These are phyloP conservation scores for Glaucidium brasilianum DNA, from an alignment of 2,113 vertebrate species.

Conservation along the genomic window DNA sequence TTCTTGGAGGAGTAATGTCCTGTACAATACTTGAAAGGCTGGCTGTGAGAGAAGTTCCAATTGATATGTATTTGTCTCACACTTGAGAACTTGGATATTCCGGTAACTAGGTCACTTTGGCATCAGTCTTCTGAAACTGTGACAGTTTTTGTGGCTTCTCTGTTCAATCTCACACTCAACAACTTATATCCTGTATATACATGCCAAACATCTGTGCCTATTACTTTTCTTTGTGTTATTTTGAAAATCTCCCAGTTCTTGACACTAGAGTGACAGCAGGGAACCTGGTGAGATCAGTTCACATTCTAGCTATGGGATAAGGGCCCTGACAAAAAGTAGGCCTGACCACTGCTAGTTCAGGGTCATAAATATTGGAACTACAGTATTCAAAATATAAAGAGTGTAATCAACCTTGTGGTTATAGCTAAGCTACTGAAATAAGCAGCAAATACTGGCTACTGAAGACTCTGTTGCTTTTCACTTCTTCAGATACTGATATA, in stretches of 20 bases:
- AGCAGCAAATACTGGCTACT: not conserved
- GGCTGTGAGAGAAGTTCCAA: not conserved
- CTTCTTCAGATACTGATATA: not conserved
- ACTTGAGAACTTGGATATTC: not conserved
- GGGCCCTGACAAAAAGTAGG: not conserved
- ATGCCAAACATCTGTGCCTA: not conserved
- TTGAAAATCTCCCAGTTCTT: not conserved
- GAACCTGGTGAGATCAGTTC: not conserved
- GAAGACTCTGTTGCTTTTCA: not conserved
- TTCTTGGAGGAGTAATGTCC: constrained; percentile 6
- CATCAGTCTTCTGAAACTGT: constrained; percentile 5
- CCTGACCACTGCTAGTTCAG: not conserved
- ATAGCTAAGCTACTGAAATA: not conserved
- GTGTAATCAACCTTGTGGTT: not conserved
- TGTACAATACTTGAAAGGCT: not conserved
- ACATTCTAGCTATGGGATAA: not conserved
- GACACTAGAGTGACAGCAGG: not conserved
- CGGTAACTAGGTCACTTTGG: constrained; percentile 40
- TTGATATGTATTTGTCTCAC: not conserved
- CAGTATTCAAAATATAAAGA: not conserved
- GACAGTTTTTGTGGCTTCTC: constrained; percentile 36
- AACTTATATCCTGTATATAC: not conserved
- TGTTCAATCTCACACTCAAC: constrained; percentile 29
- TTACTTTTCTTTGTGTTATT: not conserved
- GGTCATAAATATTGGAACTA: not conserved